Evolutionary conservation across 2,113 vertebrate genomes (phyloP), one percentile per base, ranked within the genome.

Genomic region (Neogobius melanostomus): DNA sequence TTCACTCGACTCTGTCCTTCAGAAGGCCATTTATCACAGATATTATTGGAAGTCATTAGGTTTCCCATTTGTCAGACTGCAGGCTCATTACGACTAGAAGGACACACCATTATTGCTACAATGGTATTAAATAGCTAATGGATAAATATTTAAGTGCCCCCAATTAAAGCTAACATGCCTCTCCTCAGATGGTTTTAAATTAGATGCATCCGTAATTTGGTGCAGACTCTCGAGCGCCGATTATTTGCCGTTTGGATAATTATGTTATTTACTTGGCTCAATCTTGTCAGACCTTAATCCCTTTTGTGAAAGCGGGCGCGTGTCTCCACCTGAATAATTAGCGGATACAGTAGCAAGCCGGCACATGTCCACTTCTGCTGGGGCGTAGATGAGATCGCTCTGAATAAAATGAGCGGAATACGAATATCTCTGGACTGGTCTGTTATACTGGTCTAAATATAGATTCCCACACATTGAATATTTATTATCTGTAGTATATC

Each of bases 11-110:
- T 16, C 68, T 53, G 71, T 71, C 72, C 71, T 82, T 69, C 60
- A 66, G 42, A 15, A 12, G 36, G 57, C 74, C 49, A 70, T 84
- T 82, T 47, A 82, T 75, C 69, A 76, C 36, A 82, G 53, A 71
- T 71, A 69, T 69, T 67, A 82, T 77, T 68, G 76, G 71, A 82
- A 80, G 79, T 68, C 77, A 73, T 74, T 48, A 64, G 71, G 60
- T 49, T 14, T 36, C 67, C 73, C 71, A 84, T 88, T 76, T 67
- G 72, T 75, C 65, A 82, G 53, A 10, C 63, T 10, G 48, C 42
- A 15, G 54, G 68, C 69, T 72, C 56, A 76, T 81, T 78, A 83
- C 44, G 72, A 81, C 72, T 8, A 11, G 62, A 76, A 64, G 63
- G 70, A 60, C 63, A 46, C 1, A 11, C 43, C 70, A 74, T 69